Base-by-base conservation (phyloP, 37 sponge, comb jelly and placozoan genomes). In the Theonella swinhoei region DNA sequence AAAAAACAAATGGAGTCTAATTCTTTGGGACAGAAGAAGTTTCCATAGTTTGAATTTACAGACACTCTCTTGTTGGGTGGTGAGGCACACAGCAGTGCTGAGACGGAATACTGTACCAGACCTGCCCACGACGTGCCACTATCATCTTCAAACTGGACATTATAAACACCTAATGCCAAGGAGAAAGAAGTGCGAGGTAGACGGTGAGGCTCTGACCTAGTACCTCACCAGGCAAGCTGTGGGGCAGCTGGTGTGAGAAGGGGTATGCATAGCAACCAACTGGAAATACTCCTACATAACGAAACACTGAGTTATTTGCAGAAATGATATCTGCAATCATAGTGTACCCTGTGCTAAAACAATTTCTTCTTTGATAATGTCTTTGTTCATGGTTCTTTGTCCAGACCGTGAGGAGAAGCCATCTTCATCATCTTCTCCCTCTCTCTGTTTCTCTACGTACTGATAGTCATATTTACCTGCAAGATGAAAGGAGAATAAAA, bases 401-500 rank as follows among this genome's bases (percentile, higher is more conserved):
- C 87, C 79, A 17, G 76, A 22, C 24, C 47, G 67, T 11, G 77
- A 42, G 25, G 26, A 32, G 61, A 76, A 81, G 20, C 62, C 58
- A 23, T 69, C 71, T 34, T 54, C 62, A n/a, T 67, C 75, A 43
- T 33, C 39, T 28, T 35, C 25, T n/a, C n/a, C n/a, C 62, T 77
- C 36, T 54, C 30, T 62, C n/a, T 30, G 25, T 63, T 84, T 54
- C 63, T 80, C 64, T 9, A 75, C 38, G 41, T 74, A 89, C 25
- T 61, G 29, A 82, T 90, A 90, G 73, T 80, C 86, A 74, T 74
- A 90, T 26, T 90, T 86, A 76, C 78, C 85, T 85, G 54, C 36
- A 39, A 42, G 14, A 34, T 1, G 20, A 60, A 23, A 1, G 33
- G 62, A 47, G n/a, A n/a, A n/a, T n/a, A n/a, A n/a, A n/a, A n/a